A percentile compares a stretch with the other conserved stretches of the same genome.
Evolutionary conservation across 2,888 invertebrate genomes (phyloP).

Genomic region (Conops quadrifasciatus): DNA sequence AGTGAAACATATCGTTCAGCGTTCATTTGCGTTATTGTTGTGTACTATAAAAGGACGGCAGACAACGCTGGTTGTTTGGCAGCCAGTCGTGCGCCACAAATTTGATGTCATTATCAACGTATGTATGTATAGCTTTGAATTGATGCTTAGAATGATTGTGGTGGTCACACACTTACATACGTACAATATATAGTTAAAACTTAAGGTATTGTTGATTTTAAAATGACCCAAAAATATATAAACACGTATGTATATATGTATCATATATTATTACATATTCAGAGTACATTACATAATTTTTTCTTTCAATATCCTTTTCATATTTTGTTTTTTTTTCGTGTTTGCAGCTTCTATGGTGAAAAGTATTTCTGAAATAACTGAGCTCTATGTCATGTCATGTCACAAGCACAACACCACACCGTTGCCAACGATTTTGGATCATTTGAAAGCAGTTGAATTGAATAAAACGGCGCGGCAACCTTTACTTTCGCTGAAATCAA

Average conservation of each 20-base stretch:
- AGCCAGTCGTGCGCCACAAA: conserved; percentile 25
- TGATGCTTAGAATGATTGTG: background rate
- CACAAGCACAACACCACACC: conserved; percentile 76
- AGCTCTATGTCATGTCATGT: conserved; percentile 79
- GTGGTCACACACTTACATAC: background rate
- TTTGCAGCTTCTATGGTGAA: conserved; percentile 55
- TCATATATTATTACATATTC: no score
- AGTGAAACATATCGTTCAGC: conserved; percentile 32
- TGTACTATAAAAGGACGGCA: background rate
- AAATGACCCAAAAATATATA: no score
- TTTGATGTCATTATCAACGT: background rate
- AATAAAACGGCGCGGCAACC: conserved; percentile 67
- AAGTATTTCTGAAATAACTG: conserved; percentile 74
- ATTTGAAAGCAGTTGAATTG: conserved; percentile 71
- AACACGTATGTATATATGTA: no score
- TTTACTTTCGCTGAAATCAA: conserved; percentile 70
- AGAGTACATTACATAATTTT: no score
- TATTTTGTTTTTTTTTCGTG: background rate
- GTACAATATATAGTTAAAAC: background rate
- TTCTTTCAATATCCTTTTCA: no score
- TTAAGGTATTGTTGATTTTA: no score
- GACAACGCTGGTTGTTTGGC: conserved; percentile 4
- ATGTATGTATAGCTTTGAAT: background rate
- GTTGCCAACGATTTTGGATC: conserved; percentile 74
- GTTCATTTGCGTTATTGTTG: background rate